Base-by-base conservation (phyloP, 2,797 vertebrate species). In the Notamacropus eugenii region DNA sequence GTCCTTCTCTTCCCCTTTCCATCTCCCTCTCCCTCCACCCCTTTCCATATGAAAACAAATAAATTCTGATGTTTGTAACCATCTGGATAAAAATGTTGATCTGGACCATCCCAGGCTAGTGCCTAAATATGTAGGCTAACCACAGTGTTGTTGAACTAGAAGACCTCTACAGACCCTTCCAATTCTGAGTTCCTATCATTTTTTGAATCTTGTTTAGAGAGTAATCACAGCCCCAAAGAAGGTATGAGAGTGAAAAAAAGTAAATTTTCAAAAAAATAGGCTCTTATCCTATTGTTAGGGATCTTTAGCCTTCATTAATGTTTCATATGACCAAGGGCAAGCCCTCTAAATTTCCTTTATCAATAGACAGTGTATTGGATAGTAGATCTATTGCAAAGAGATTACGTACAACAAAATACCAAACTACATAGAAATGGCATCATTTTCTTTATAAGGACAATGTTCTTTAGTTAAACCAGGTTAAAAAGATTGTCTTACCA, bases 61-160 rank as follows among this genome's bases (percentile, higher is more conserved):
- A 96, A 97, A 95, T 96, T 97, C 90, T 97, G 97, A 95, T 97
- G 97, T 97, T 98, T 97, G 94, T 93, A 95, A 93, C 97, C 97
- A 97, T 97, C 97, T 97, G 97, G 97, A 97, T 97, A 96, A 59
- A 96, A 95, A 82, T 22, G 54, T 97, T 95, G 95, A n/a, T 95
- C 94, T 97, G 97, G 50, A 95, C 96, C 96, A 92, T 34, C 59
- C 97, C 95, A 82, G 67, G 3, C 0, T 74, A 74, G 34, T 67
- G n/a, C n/a, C 6, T 82, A n/a, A 82, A 11, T 19, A 46, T 22
- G 27, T 3, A 46, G 40, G 67, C n/a, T 82, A 40, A 24, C 67
- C n/a, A 67, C 34, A 82, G 19, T 24, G n/a, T 46, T 22, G 1
- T 82, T 82, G 67, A 46, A 82, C 19, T 46, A 82, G n/a, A 24